Evolutionary conservation across 2,113 vertebrate species (phyloP).

Genomic region (Onychostoma macrolepis): DNA sequence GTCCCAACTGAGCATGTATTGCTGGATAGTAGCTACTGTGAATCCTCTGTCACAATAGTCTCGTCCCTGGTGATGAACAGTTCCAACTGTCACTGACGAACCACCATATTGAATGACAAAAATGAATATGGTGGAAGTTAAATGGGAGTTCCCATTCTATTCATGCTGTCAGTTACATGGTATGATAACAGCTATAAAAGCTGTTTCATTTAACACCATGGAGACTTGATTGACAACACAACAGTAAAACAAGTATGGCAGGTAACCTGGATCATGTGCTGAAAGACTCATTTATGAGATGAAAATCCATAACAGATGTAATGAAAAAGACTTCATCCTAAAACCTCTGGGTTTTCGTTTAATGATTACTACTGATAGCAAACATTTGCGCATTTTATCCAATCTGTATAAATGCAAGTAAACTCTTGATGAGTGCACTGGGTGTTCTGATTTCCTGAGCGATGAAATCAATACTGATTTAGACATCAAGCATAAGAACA

Average conservation of each 20-base stretch:
- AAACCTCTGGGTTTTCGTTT: neutral
- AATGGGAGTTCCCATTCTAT: slow-evolving; percentile 41
- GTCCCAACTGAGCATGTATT: neutral
- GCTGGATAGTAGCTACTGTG: neutral
- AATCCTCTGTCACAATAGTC: slow-evolving; percentile 9
- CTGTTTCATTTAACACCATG: slow-evolving; percentile 16
- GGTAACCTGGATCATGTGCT: slow-evolving; percentile 24
- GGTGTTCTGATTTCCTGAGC: neutral
- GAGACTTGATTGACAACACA: slow-evolving; percentile 25
- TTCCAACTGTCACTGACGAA: neutral
- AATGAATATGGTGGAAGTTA: neutral
- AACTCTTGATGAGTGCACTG: neutral
- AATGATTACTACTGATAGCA: neutral
- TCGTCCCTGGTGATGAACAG: neutral
- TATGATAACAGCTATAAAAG: slow-evolving; percentile 28
- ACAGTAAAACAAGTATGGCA: slow-evolving; percentile 37
- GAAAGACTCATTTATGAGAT: slow-evolving; percentile 31
- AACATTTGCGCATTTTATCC: neutral
- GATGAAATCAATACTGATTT: slow-evolving; percentile 13
- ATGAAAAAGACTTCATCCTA: neutral
- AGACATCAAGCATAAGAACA: slow-evolving; percentile 19
- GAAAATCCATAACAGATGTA: neutral
- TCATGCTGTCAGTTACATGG: slow-evolving; percentile 9
- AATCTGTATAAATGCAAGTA: neutral
- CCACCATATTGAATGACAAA: slow-evolving; percentile 19